phyloP scores from a whole-genome alignment of 2,797 vertebrate species.

The Amblyraja radiata region DNA sequence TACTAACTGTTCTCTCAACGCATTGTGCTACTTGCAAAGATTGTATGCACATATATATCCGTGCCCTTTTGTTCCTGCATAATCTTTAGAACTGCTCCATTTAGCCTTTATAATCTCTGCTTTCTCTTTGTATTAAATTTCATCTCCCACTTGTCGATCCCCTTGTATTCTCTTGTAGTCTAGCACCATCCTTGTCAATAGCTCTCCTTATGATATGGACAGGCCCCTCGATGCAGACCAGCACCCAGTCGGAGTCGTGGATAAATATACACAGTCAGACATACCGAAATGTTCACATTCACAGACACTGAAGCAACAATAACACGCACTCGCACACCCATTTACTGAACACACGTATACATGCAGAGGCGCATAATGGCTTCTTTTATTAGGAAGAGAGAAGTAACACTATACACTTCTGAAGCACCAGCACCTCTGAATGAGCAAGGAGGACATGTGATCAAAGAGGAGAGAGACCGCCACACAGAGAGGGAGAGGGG shows the following conservation, averaged over 20 bases:
- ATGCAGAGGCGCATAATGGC: slow-evolving; percentile 62
- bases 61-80: no score
- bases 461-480: slow-evolving; percentile 76
- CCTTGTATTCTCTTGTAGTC: no score
- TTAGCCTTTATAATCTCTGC: no score
- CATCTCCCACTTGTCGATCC: no score
- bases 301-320: background rate
- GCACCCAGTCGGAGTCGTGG: background rate
- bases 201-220: no score
- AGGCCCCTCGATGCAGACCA: background rate
- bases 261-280: background rate
- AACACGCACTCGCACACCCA: background rate
- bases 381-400: slow-evolving; percentile 57
- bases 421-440: slow-evolving; percentile 76
- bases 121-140: no score
- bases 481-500: slow-evolving; percentile 63
- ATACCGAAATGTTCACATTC: background rate
- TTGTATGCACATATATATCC: no score
- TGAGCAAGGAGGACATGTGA: slow-evolving; percentile 74
- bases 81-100: no score
- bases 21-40: no score
- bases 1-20: no score
- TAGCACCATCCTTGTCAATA: no score
- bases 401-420: slow-evolving; percentile 76
- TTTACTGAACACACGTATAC: background rate